Conservation (phyloP, 2,113 vertebrate genomes). For the Paralichthys olivaceus region DNA sequence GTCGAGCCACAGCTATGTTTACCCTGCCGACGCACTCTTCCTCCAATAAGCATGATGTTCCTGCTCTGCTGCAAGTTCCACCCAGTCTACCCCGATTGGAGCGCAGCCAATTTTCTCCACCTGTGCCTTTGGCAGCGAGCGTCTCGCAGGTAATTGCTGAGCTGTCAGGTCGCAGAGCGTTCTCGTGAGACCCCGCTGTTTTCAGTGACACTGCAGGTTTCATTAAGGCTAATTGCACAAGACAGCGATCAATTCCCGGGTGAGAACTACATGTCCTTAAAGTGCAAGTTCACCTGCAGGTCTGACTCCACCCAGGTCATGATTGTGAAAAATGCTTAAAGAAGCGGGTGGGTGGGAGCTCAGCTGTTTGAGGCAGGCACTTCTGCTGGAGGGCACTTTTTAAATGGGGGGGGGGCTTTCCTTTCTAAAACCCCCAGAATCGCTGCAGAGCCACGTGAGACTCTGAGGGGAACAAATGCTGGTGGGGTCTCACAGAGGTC, state of each 20-base stretch:
- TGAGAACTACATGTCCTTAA: background rate
- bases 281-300: background rate
- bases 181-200: conserved; percentile 6
- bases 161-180: conserved; percentile 15
- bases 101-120: conserved; percentile 13
- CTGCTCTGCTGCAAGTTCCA: conserved; percentile 3
- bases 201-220: conserved; percentile 4
- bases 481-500: too few species aligned
- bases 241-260: background rate
- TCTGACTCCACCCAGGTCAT: background rate
- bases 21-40: conserved; percentile 50
- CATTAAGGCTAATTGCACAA: background rate
- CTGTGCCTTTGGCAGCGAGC: conserved; percentile 35
- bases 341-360: background rate
- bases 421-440: too few species aligned
- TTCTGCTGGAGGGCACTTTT: background rate
- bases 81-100: conserved; percentile 43
- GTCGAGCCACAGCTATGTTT: conserved; percentile 57
- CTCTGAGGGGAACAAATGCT: too few species aligned
- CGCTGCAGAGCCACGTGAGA: too few species aligned
- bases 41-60: conserved; percentile 23
- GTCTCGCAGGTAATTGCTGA: conserved; percentile 20
- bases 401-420: too few species aligned
- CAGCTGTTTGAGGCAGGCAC: background rate
- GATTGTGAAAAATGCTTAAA: background rate